These are phyloP conservation scores for Aurelia sp. DNA, from an alignment of 30 jellyfish, hydroid and myxozoan species.

Conservation along the genomic window DNA sequence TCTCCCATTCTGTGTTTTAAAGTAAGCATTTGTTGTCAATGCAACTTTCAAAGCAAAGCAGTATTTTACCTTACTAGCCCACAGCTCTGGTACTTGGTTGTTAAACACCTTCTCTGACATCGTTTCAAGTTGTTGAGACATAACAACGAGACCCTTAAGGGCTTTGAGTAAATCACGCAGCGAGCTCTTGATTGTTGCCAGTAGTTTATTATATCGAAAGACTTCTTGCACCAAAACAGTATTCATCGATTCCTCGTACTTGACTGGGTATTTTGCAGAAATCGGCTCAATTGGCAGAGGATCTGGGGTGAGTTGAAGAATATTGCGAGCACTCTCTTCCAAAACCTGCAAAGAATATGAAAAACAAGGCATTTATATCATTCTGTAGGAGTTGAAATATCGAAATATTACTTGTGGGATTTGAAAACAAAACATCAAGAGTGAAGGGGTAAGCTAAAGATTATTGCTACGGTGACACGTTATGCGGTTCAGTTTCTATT, in stretches of 20 bases:
- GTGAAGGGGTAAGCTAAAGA: no score
- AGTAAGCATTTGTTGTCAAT: no score
- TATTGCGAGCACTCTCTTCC: slow-evolving; percentile 86
- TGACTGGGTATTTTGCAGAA: slow-evolving; percentile 82
- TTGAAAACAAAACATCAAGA: no score
- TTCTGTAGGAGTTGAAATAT: neutral
- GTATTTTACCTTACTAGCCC: slow-evolving; percentile 91
- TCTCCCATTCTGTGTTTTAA: no score
- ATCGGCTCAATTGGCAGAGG: slow-evolving; percentile 79
- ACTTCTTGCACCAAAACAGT: slow-evolving; percentile 93
- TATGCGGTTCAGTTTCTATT: no score
- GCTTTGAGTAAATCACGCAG: slow-evolving; percentile 87
- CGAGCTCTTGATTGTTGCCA: slow-evolving; percentile 64
- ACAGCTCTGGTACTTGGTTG: slow-evolving; percentile 91
- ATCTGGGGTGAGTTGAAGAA: slow-evolving; percentile 76
- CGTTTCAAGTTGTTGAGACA: slow-evolving; percentile 94
- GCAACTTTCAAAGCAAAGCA: no score
- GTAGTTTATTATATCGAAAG: slow-evolving; percentile 82
- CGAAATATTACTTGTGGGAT: neutral
- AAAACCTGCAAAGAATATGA: slow-evolving; percentile 46
- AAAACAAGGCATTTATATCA: neutral
- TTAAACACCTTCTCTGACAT: slow-evolving; percentile 83
- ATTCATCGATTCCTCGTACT: slow-evolving; percentile 95
- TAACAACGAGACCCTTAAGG: slow-evolving; percentile 90
- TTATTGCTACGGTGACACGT: no score